These are phyloP conservation scores for Psilopogon haemacephalus DNA, from an alignment of 2,113 vertebrate species.

Conservation along the genomic window DNA sequence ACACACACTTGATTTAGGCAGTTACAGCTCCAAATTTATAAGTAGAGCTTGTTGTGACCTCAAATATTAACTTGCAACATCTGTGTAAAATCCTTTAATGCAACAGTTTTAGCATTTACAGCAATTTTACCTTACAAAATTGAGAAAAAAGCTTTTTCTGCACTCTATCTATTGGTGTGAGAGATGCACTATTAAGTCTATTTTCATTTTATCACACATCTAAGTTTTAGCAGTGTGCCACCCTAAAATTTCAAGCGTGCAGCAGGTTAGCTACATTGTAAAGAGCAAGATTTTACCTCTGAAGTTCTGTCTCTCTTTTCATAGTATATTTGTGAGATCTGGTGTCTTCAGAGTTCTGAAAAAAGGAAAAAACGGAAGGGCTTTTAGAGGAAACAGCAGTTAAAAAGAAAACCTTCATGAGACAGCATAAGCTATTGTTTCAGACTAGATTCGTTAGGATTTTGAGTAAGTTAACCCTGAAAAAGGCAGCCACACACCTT, in stretches of 20 bases:
- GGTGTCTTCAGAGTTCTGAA: constrained; percentile 63
- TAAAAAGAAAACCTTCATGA: background rate
- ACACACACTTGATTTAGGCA: background rate
- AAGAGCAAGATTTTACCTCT: constrained; percentile 63
- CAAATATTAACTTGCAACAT: background rate
- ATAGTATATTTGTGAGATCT: background rate
- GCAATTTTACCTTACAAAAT: background rate
- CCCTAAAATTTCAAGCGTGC: background rate
- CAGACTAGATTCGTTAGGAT: background rate
- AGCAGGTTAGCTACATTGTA: background rate
- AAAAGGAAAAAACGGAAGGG: background rate
- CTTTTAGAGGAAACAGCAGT: background rate
- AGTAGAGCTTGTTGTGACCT: background rate
- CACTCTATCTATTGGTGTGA: background rate
- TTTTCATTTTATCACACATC: background rate
- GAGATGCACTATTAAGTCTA: background rate
- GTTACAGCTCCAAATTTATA: background rate
- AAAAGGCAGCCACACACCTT: background rate
- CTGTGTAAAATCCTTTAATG: background rate
- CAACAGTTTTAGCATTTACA: background rate
- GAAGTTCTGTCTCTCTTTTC: constrained; percentile 39
- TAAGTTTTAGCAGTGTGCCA: background rate
- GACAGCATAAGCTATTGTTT: background rate
- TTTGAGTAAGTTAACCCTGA: background rate
- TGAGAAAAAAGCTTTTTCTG: background rate